Evolutionary conservation across 2,888 invertebrate species (phyloP), one percentile per base, ranked within the genome.

Genomic region (Heliconius charithonia): DNA sequence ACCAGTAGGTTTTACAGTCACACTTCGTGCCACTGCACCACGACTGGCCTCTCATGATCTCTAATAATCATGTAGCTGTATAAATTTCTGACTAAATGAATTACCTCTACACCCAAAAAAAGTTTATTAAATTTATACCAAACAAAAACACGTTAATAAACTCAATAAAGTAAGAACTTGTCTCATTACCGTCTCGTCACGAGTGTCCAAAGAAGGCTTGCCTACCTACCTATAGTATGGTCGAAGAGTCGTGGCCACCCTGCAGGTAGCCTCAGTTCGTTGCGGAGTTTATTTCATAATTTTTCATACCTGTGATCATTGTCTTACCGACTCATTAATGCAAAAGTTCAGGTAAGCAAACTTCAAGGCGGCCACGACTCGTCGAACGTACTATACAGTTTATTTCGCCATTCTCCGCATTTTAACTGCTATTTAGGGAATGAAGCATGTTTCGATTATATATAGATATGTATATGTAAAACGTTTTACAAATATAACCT

Each of bases 401-500:
- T 77, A 77, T 70, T 77, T 76, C 75, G 25, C 72, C 70, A 77
- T 78, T 77, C 77, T 79, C 79, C 77, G 27, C 74, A 75, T 67
- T 75, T 79, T n/a, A 73, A 78, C 79, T 81, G 77, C 71, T 81
- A 81, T 80, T 80, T 78, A 76, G 69, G 78, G 62, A 80, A 81
- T 76, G 70, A 77, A 66, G 66, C 79, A 59, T 72, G 71, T 74
- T 78, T 79, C n/a, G 74, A 78, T 65, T 51, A 7, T 51, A 74
- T 32, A 71, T 32, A 51, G 70, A 71, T 69, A 71, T 75, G 79
- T 41, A 22, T 65, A 29, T 6, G 3, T 51, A 22, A 29, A 41
- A 10, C 4, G 25, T 4, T 37, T 66, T 10, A 29, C 32, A n/a
- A 78, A 75, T 78, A 51, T 67, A 27, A 9, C 22, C 59, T 59